Evolutionary conservation across 2,888 invertebrate species (phyloP), one percentile per base, ranked within the genome.

Genomic region (Aleiodes testaceus): DNA sequence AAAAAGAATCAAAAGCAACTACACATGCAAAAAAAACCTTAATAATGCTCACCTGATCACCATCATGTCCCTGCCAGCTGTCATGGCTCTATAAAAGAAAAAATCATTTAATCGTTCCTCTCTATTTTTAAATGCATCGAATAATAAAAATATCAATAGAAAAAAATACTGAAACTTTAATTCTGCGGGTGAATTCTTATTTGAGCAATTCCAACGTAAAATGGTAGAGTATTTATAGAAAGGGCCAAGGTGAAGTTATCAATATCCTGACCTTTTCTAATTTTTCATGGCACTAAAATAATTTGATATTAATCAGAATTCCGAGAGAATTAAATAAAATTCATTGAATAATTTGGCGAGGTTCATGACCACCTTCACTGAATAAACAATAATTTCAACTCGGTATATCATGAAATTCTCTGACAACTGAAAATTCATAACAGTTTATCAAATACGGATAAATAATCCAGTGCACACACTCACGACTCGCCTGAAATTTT

Each of bases 1-100:
- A 9, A n/a, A 49, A 49, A 49, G 11, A 49, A 49, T 49, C 14
- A 4, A 5, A 49, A 49, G 16, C 16, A 49, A 49, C 49, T 49
- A 49, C 49, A 49, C 49, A 49, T 49, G 49, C 49, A 16, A 49
- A 5, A 49, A 6, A 49, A 16, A 49, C 1, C 52, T n/a, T 36
- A n/a, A 22, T 18, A 36, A 18, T 55, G 63, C 89, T 88, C 83
- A 91, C 91, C 89, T 90, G 90, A 84, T 91, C 91, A 80, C 89
- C 89, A 82, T 91, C 90, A 80, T 90, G 90, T 74, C 90, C 90
- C 82, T 90, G 90, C 91, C 91, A 91, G 85, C 90, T 91, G 87
- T 91, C 91, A 79, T 90, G 90, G 80, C 90, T 90, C 91, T 91
- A 89, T 49, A 90, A 90, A 18, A 61, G 18, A 55, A 53, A 47